Evolutionary conservation across 2,888 invertebrate species (phyloP).

Genomic region (Exephanes ischioxanthus): DNA sequence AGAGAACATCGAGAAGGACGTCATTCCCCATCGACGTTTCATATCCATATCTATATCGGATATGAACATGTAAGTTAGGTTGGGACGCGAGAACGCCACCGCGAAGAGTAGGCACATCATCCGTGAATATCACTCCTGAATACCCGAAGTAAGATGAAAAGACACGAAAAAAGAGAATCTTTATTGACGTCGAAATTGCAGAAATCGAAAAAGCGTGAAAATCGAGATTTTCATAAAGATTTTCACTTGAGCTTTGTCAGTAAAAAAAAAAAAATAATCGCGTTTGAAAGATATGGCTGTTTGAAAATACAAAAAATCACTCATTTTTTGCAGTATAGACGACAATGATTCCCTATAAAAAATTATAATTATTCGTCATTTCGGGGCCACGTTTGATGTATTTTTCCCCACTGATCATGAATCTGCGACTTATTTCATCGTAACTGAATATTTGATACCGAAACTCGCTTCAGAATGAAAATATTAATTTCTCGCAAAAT

Average conservation of each 20-base stretch:
- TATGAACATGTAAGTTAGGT: neutral
- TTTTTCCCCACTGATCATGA: too few species aligned
- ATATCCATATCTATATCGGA: neutral
- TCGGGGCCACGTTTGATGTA: too few species aligned
- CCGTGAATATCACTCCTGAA: constrained; percentile 12
- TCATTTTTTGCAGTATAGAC: too few species aligned
- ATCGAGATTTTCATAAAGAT: neutral
- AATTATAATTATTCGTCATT: too few species aligned
- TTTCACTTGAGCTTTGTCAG: too few species aligned
- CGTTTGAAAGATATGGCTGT: too few species aligned
- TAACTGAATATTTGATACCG: too few species aligned
- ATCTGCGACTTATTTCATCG: too few species aligned
- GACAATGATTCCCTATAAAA: too few species aligned
- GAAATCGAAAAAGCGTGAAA: neutral
- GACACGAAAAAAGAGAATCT: constrained; percentile 1
- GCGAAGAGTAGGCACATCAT: neutral
- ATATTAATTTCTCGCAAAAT: neutral
- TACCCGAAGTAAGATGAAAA: constrained; percentile 14
- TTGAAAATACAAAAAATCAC: too few species aligned
- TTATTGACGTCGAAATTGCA: neutral
- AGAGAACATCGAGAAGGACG: neutral
- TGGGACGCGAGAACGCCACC: neutral
- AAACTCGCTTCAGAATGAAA: neutral
- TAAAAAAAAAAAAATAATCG: too few species aligned
- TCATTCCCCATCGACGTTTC: neutral